phyloP scores from a whole-genome alignment of 2,797 vertebrate species.

The Channallabes apus region DNA sequence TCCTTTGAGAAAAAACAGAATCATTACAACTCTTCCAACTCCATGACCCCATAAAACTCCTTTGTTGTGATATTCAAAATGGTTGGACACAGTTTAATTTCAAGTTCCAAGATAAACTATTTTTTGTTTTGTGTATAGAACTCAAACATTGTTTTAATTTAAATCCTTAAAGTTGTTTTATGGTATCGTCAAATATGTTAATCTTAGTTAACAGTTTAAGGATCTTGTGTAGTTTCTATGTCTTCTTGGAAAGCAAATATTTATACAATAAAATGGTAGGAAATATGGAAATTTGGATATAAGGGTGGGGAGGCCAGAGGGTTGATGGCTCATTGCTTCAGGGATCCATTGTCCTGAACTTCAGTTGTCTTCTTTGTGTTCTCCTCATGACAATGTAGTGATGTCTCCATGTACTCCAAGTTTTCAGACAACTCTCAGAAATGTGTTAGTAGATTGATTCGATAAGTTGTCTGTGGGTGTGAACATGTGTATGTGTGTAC shows the following conservation, averaged over 20 bases:
- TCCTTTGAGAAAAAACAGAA: conserved; percentile 39
- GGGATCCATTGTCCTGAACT: background rate
- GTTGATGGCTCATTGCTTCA: background rate
- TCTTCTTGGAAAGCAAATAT: background rate
- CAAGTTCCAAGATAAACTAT: background rate
- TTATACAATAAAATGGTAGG: background rate
- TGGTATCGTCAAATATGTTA: background rate
- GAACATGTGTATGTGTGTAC: background rate
- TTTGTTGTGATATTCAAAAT: conserved; percentile 22
- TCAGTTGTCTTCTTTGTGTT: background rate
- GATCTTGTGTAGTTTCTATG: background rate
- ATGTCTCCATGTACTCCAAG: background rate
- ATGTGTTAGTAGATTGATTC: background rate
- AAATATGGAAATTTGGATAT: background rate
- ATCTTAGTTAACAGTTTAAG: background rate
- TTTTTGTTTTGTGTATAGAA: background rate
- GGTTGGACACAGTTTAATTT: conserved; percentile 10
- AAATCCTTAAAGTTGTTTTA: background rate
- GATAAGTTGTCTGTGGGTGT: background rate
- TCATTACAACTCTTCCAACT: conserved; percentile 12
- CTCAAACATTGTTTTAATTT: conserved; percentile 1
- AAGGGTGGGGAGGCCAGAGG: background rate
- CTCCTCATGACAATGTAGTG: background rate
- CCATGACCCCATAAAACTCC: conserved; percentile 24
- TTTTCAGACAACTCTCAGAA: background rate